These are phyloP conservation scores for Opisthograptis luteolata DNA, from an alignment of 2,888 invertebrate species.

Conservation along the genomic window DNA sequence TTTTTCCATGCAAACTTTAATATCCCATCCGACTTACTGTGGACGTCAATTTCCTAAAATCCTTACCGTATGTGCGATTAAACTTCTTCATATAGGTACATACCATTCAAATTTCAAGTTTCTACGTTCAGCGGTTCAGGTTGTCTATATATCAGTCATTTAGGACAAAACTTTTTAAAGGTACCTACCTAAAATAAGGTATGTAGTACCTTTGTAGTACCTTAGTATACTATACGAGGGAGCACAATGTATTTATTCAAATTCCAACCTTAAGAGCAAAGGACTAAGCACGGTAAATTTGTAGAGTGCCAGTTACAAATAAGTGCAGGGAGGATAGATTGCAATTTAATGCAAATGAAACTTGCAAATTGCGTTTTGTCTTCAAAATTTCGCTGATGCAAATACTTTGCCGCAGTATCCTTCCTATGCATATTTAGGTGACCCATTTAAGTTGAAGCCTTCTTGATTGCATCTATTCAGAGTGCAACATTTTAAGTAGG, in stretches of 20 bases:
- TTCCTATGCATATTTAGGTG: slow-evolving; percentile 44
- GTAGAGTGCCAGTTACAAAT: slow-evolving; percentile 5
- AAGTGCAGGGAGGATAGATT: slow-evolving; percentile 24
- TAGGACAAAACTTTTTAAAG: no score
- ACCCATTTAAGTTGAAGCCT: slow-evolving; percentile 36
- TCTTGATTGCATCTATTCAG: slow-evolving; percentile 33
- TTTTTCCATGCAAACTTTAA: no score
- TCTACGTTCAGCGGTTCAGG: no score
- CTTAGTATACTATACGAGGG: no score
- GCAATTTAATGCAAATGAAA: slow-evolving; percentile 35
- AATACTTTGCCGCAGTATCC: slow-evolving; percentile 48
- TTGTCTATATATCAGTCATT: no score
- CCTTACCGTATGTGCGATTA: no score
- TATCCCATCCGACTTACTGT: no score
- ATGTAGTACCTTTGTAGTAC: no score
- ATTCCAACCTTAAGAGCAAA: background rate
- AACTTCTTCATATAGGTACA: no score
- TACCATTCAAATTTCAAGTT: no score
- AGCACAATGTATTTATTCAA: background rate
- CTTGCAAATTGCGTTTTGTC: slow-evolving; percentile 44
- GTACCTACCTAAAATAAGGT: no score
- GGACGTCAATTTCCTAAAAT: no score
- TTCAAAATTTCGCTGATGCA: slow-evolving; percentile 38
- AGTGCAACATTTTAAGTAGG: background rate
- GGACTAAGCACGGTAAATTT: background rate